These are phyloP conservation scores for Latrodectus hesperus DNA, from an alignment of 2,888 invertebrate genomes.

Conservation along the genomic window DNA sequence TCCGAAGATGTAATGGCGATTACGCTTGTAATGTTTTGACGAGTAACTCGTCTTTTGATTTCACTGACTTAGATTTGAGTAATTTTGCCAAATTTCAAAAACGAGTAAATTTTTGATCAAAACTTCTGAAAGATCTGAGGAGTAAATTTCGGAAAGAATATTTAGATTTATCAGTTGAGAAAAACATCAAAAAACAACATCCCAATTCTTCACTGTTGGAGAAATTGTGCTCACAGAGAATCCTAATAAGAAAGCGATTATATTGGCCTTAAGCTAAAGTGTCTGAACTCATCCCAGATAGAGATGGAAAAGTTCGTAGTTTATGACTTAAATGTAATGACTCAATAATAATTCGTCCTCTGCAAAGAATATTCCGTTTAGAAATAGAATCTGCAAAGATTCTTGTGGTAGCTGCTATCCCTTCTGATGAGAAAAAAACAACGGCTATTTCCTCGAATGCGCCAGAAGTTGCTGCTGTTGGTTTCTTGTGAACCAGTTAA, in stretches of 20 bases:
- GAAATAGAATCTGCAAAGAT: not conserved
- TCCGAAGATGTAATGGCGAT: not conserved
- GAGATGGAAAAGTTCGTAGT: not conserved
- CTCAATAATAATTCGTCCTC: not conserved
- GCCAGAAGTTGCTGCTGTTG: too few relatives aligned
- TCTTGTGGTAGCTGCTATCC: not conserved
- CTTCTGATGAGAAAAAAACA: not conserved
- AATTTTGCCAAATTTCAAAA: not conserved
- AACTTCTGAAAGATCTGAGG: not conserved
- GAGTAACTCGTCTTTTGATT: not conserved
- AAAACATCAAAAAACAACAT: too few relatives aligned
- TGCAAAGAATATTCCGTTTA: not conserved
- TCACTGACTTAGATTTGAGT: not conserved
- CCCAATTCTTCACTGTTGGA: too few relatives aligned
- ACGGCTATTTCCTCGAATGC: too few relatives aligned
- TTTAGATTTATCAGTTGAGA: too few relatives aligned
- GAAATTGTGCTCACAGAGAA: too few relatives aligned
- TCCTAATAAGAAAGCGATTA: too few relatives aligned
- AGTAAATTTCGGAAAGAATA: not conserved
- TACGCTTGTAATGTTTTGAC: not conserved
- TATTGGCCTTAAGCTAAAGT: too few relatives aligned
- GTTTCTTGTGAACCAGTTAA: too few relatives aligned
- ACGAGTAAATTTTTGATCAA: not conserved
- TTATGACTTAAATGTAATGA: not conserved
- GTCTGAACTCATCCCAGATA: too few relatives aligned